Evolutionary conservation across 2,888 invertebrate genomes (phyloP), one percentile per base, ranked within the genome.

Genomic region (Stenurella melanura): DNA sequence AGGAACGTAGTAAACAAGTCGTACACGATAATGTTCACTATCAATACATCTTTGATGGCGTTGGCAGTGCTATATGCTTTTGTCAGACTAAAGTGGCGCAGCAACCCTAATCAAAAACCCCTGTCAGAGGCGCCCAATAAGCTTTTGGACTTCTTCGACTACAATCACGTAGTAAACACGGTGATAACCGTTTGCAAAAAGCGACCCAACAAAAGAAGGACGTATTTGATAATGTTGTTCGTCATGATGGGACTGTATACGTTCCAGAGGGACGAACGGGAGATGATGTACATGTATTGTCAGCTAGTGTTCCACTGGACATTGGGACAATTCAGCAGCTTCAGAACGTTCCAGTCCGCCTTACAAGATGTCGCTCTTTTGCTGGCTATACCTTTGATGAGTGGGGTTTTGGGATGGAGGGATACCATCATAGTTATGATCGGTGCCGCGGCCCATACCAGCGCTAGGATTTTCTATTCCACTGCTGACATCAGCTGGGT

Each of bases 241-340:
- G 84, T 94, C 11, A 92, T 94, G 18, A 95, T 96, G 95, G 93
- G 93, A 0, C 90, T 95, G 68, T 96, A 96, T 84, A 95, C 95
- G 67, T 96, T 96, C 86, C 96, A 96, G 88, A 92, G 96, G 86
- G 96, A 96, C 86, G 96, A 97, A 86, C 93, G 93, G 80, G 93
- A 93, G 19, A 94, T 95, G 86, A 91, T 94, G 85, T 96, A 93
- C 83, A 88, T 96, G 67, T 97, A 95, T 86, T 94, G 95, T 0
- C 92, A 93, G 70, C 90, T 92, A 50, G 93, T 93, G 54, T 94
- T 96, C 84, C 88, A 92, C 74, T 96, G 96, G 96, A 91, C 92
- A 63, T 90, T 94, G 0, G 89, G 91, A 0, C 90, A 91, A 12
- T 96, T 92, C 86, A 96, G 96, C 84, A 91, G 92, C 80, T 96